phyloP scores from a whole-genome alignment of 1,140 invertebrate genomes.

The Hydropsyche tenuis region DNA sequence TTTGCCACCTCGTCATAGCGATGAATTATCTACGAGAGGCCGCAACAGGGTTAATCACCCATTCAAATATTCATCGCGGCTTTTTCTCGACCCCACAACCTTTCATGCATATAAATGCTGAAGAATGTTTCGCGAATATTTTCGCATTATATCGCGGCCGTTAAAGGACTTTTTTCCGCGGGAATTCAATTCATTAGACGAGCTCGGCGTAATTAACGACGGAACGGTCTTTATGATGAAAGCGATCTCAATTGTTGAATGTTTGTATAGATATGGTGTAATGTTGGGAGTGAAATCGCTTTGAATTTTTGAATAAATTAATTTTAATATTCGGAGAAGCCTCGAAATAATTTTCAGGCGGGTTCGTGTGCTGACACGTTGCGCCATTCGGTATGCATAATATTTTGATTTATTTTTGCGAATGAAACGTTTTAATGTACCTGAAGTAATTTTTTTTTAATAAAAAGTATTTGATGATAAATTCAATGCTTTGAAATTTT shows the following conservation, averaged over 20 bases:
- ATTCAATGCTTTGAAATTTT: no score
- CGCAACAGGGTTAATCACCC: slow-evolving; percentile 32
- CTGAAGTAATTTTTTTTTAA: no score
- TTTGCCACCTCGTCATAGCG: not conserved
- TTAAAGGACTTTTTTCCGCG: not conserved
- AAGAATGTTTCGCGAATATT: not conserved
- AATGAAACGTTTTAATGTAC: no score
- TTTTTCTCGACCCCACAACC: not conserved
- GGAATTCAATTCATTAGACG: slow-evolving; percentile 15
- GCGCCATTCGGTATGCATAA: no score
- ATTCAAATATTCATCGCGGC: slow-evolving; percentile 25
- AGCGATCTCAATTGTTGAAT: not conserved
- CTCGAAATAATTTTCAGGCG: not conserved
- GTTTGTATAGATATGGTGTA: not conserved
- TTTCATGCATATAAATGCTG: not conserved
- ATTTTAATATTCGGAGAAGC: not conserved
- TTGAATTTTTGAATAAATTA: slow-evolving; percentile 4
- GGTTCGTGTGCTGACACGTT: no score
- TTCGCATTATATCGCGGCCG: slow-evolving; percentile 4
- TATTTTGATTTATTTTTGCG: no score
- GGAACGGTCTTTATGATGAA: not conserved
- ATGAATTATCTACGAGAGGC: slow-evolving; percentile 23
- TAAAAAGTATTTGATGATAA: no score
- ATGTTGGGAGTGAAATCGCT: not conserved
- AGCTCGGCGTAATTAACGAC: slow-evolving; percentile 12